Base-by-base conservation (phyloP, 2,888 invertebrate genomes). In the Atethmia centrago region DNA sequence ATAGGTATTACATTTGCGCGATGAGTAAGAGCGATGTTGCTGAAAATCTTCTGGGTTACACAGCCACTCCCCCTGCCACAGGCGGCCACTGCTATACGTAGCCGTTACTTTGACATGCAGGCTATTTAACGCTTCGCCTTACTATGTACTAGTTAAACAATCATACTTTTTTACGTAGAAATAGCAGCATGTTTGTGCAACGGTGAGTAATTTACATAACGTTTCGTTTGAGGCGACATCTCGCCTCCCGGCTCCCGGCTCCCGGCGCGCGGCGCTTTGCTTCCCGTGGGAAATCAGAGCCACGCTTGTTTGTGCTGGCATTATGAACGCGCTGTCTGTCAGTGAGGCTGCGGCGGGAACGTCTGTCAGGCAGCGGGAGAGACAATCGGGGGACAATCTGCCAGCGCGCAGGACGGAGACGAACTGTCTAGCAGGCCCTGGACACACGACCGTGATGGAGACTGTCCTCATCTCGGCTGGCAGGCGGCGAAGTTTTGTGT, bases 201-300 rank as follows among this genome's bases (percentile, higher is more conserved):
- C 40, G n/a, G 36, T 16, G 19, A 45, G 58, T 28, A 28, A 28
- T 47, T 47, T 40, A 40, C 59, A 45, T 47, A 59, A 75, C 53
- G 16, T 53, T 53, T 61, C 28, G 45, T 66, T 76, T 53, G 65
- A 75, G 25, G 58, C 36, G 65, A 45, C 36, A 36, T 58, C 47
- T 36, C 36, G 4, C 5, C 36, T 36, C 36, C 36, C 36, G 36
- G 36, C 36, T 36, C 36, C 25, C n/a, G 61, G 25, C 8, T n/a
- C 40, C 21, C 31, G 62, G 19, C 28, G 12, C 1, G 7, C 25
- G 61, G 25, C 19, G 7, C 36, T 28, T 28, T 40, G 21, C 45
- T 72, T 40, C 61, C 53, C 73, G 45, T 19, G 73, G 51, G 59
- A 73, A 73, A 72, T 73, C 53, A 53, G n/a, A 40, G 36, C 25